A percentile compares a stretch with the other conserved stretches of the same genome.
Evolutionary conservation across 2,888 invertebrate species (phyloP).

Genomic region (Sylvicola cinctus): DNA sequence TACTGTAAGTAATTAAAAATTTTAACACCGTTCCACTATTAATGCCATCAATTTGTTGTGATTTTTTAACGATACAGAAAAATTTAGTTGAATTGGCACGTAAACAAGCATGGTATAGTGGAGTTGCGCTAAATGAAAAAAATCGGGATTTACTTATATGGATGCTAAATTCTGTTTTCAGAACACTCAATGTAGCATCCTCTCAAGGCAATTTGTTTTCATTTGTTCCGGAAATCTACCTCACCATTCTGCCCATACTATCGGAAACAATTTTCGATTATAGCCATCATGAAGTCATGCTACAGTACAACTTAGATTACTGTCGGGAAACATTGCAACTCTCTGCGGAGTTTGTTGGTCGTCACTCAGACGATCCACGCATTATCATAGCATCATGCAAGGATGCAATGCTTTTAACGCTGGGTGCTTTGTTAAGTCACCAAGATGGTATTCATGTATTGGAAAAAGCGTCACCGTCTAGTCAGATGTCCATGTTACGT

Average conservation of each 20-base stretch:
- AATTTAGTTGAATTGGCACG: constrained; percentile 35
- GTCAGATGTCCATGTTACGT: constrained; percentile 40
- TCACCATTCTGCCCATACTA: constrained; percentile 29
- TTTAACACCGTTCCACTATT: no score
- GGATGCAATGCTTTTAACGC: constrained; percentile 52
- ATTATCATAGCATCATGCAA: constrained; percentile 55
- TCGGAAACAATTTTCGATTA: constrained; percentile 24
- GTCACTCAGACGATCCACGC: constrained; percentile 53
- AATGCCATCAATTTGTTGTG: no score
- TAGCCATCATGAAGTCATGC: constrained; percentile 19
- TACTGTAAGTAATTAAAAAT: constrained; percentile 13
- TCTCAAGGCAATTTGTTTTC: constrained; percentile 33
- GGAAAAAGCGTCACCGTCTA: constrained; percentile 42
- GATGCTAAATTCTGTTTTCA: constrained; percentile 30
- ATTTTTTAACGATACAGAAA: constrained; percentile 13
- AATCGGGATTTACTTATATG: constrained; percentile 32
- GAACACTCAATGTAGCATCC: constrained; percentile 29
- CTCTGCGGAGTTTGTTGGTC: constrained; percentile 49
- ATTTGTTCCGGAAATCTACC: constrained; percentile 46
- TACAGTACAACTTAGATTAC: constrained; percentile 18
- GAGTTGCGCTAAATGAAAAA: constrained; percentile 34
- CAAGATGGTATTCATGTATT: constrained; percentile 46
- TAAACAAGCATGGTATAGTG: constrained; percentile 43
- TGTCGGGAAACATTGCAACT: constrained; percentile 3
- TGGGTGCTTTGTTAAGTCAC: constrained; percentile 59